A percentile compares a stretch with the other conserved stretches of the same genome.
Conservation (phyloP, 2,888 invertebrate species). For the Trisateles emortualis region DNA sequence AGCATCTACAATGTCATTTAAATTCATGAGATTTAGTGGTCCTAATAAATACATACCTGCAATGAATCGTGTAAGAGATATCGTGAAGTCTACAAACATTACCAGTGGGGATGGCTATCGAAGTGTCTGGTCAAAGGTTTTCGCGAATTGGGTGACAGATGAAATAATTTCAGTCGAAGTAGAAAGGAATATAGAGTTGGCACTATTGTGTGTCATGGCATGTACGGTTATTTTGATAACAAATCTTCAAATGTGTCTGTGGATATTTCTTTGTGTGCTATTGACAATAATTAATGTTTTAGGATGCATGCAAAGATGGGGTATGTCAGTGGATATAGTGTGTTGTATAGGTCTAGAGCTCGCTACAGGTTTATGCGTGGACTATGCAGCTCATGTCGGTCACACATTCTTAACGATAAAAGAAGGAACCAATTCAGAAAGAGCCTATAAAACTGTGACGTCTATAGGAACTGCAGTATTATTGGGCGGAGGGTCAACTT, state of each 20-base stretch:
- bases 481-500: conserved; percentile 92
- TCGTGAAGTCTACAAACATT: conserved; percentile 87
- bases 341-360: conserved; percentile 93
- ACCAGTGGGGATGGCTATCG: conserved; percentile 88
- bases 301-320: conserved; percentile 94
- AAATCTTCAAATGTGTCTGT: conserved; percentile 91
- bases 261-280: conserved; percentile 92
- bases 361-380: conserved; percentile 93
- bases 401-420: conserved; percentile 91
- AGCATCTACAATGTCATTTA: conserved; percentile 89
- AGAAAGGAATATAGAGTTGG: conserved; percentile 91
- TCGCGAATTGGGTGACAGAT: conserved; percentile 92
- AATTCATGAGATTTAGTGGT: conserved; percentile 86
- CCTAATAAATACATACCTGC: conserved; percentile 91
- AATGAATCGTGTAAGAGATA: conserved; percentile 88
- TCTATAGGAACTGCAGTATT: conserved; percentile 92
- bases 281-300: conserved; percentile 91
- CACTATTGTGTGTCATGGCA: conserved; percentile 92
- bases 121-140: conserved; percentile 91
- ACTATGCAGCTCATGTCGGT: conserved; percentile 94
- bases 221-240: conserved; percentile 92
- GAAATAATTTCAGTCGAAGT: conserved; percentile 92
- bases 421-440: conserved; percentile 82
- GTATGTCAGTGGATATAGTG: conserved; percentile 93
- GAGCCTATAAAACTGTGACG: conserved; percentile 89